Evolutionary conservation across 2,113 vertebrate genomes (phyloP).

Genomic region (Paratilapia polleni): DNA sequence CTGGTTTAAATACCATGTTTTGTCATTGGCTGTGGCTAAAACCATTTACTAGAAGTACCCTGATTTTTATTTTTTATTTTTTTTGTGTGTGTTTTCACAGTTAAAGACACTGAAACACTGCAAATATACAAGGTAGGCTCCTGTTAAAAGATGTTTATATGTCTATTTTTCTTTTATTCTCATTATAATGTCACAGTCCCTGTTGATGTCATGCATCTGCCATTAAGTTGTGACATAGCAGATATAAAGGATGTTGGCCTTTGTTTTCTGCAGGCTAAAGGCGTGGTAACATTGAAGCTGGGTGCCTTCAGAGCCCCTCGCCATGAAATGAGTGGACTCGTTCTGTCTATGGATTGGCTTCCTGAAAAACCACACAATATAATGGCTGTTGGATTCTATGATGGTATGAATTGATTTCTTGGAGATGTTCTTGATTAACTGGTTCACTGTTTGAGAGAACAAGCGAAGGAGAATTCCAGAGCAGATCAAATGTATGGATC

Average conservation of each 20-base stretch:
- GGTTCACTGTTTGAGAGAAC: neutral
- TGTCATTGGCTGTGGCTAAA: neutral
- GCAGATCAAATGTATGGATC: neutral
- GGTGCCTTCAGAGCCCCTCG: conserved; percentile 85
- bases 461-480: neutral
- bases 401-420: conserved; percentile 80
- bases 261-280: conserved; percentile 62
- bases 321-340: conserved; percentile 82
- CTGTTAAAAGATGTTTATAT: neutral
- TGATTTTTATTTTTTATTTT: no score
- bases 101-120: conserved; percentile 21
- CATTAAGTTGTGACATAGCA: neutral
- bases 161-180: neutral
- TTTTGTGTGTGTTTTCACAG: conserved; percentile 63
- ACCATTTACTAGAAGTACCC: no score
- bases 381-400: conserved; percentile 91
- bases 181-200: neutral
- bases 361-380: conserved; percentile 88
- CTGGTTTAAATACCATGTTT: no score
- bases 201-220: neutral
- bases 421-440: neutral
- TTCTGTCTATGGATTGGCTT: conserved; percentile 91
- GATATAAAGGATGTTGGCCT: neutral
- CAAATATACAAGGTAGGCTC: conserved; percentile 77
- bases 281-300: conserved; percentile 84